Conservation (phyloP, 2,797 vertebrate species). For the Alcedo quadribrachys region DNA sequence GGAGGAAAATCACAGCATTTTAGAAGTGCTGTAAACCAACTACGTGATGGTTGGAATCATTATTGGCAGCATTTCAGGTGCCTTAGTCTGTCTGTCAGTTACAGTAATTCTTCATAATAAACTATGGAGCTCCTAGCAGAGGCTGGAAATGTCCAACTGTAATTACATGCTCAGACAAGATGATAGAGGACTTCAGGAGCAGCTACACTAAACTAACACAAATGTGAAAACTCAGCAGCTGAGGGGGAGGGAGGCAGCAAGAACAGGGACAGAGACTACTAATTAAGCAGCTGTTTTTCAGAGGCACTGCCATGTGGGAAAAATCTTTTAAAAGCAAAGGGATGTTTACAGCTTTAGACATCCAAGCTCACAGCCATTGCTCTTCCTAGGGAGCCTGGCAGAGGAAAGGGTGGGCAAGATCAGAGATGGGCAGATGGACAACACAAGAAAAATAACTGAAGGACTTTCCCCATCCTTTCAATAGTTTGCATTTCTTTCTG, state of each 20-base stretch:
- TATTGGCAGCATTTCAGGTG: background rate
- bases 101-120: background rate
- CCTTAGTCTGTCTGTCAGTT: background rate
- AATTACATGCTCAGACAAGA: slow-evolving; percentile 31
- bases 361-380: background rate
- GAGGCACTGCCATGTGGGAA: background rate
- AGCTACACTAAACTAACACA: slow-evolving; percentile 34
- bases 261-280: background rate
- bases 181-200: slow-evolving; percentile 21
- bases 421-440: background rate
- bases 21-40: background rate
- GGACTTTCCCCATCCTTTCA: background rate
- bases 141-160: slow-evolving; percentile 6
- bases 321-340: background rate
- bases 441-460: background rate
- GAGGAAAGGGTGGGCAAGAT: background rate
- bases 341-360: slow-evolving; percentile 12
- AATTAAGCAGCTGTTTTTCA: slow-evolving; percentile 29
- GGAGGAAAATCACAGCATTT: background rate
- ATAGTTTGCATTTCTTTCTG: background rate
- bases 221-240: slow-evolving; percentile 34
- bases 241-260: background rate
- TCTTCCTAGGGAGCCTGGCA: background rate
- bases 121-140: background rate
- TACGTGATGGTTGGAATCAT: background rate